Percentiles rank a stretch among this genome's conserved stretches.
Conservation (phyloP, 2,888 invertebrate species). For the Cyclophora albipunctata region DNA sequence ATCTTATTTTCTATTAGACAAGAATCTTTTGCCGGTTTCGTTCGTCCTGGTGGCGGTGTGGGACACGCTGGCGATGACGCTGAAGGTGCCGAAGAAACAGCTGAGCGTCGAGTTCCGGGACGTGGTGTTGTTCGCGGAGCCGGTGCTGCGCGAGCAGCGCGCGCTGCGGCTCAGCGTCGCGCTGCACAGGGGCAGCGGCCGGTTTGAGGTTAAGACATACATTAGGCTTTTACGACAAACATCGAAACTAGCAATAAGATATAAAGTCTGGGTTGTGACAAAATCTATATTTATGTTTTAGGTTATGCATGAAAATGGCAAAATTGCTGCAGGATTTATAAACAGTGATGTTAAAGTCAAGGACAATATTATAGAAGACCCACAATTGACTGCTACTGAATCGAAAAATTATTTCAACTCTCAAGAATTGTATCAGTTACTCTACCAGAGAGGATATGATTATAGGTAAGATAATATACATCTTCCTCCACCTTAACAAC, state of each 20-base stretch:
- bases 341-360: background rate
- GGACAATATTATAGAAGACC: no score
- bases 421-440: no score
- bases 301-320: conserved; percentile 3
- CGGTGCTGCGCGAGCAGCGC: conserved; percentile 70
- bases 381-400: no score
- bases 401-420: no score
- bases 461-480: conserved; percentile 3
- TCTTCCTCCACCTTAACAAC: no score
- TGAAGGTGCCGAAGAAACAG: conserved; percentile 70
- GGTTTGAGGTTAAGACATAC: conserved; percentile 61
- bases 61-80: conserved; percentile 78
- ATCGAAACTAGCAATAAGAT: no score
- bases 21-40: conserved; percentile 84
- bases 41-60: conserved; percentile 81
- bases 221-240: no score
- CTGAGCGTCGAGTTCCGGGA: conserved; percentile 79
- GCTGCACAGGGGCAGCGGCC: conserved; percentile 75
- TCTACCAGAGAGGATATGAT: conserved; percentile 1
- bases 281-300: background rate
- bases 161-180: conserved; percentile 67
- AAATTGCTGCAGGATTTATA: conserved; percentile 9
- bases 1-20: conserved; percentile 41
- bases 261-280: background rate
- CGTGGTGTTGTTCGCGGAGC: conserved; percentile 76